A percentile compares a stretch with the other conserved stretches of the same genome.
Evolutionary conservation across 1,140 invertebrate species (phyloP).

Genomic region (Neelides sp.): DNA sequence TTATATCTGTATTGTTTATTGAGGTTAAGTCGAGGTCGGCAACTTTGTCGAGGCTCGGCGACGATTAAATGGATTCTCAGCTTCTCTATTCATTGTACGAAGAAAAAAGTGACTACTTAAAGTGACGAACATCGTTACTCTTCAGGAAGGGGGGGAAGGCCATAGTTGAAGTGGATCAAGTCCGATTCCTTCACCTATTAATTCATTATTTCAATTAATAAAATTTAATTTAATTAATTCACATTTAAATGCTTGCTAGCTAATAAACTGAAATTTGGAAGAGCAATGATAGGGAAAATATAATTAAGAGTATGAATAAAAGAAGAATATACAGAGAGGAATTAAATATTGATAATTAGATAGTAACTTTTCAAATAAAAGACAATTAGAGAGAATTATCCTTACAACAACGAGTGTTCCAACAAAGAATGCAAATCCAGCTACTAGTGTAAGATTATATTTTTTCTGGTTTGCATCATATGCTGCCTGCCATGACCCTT

Average conservation of each 20-base stretch:
- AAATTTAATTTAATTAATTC: neutral
- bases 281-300: neutral
- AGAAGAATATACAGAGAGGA: neutral
- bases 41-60: neutral
- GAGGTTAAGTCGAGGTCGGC: neutral
- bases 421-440: slow-evolving; percentile 45
- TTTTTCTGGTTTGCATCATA: slow-evolving; percentile 49
- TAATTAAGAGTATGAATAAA: neutral
- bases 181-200: slow-evolving; percentile 12
- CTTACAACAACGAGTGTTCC: slow-evolving; percentile 48
- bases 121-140: slow-evolving; percentile 1
- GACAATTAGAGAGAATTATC: slow-evolving; percentile 23
- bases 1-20: neutral
- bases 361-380: neutral
- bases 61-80: neutral
- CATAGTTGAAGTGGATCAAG: slow-evolving; percentile 6
- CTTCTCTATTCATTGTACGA: neutral
- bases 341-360: neutral
- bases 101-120: neutral
- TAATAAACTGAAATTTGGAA: neutral
- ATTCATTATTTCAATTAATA: neutral
- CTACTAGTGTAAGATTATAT: slow-evolving; percentile 51
- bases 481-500: slow-evolving; percentile 56
- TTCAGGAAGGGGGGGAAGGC: slow-evolving; percentile 12
- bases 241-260: neutral